Evolutionary conservation across 1,140 invertebrate genomes (phyloP), one percentile per base, ranked within the genome.

Genomic region (Camponotus floridanus): DNA sequence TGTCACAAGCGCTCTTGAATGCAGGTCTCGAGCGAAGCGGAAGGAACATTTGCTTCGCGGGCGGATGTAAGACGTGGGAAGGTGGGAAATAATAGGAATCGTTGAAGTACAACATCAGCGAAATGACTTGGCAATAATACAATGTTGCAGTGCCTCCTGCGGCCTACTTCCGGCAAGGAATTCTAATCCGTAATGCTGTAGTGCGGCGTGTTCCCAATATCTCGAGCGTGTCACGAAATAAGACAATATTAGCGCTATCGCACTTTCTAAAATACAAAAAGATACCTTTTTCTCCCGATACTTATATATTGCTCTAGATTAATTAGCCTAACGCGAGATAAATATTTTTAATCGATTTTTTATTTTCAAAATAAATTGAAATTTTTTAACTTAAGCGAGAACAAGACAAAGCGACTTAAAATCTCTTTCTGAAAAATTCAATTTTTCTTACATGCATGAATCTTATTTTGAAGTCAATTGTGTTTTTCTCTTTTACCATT

Each of bases 91-190:
- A 87, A 87, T 85, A 85, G 86, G 81, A 70, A 76, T 64, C 70
- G 86, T 67, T 57, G 26, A 64, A 55, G 68, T 36, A 39, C 79
- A 64, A 36, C 79, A 83, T 86, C 86, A 84, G 62, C 62, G 62
- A 62, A 86, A 84, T 71, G 79, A 76, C 86, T 86, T 76, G 86
- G 86, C 86, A 71, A 67, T 57, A 68, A 79, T 62, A 76, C 86
- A 67, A 68, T 68, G 70, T 76, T 68, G 80, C 85, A 42, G 80
- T 33, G 84, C 67, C 84, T 68, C 85, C 55, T 11, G 71, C 84
- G 86, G 85, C 86, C 83, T 79, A 86, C 83, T 87, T 86, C 86
- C 86, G 86, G 62, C 70, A 51, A 83, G 61, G 86, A 87, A 76
- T 84, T 87, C 78, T 76, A 86, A 74, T 87, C 62, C 76, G 85